phyloP scores from a whole-genome alignment of 2,797 vertebrate species.

The Neomorphus geoffroyi region DNA sequence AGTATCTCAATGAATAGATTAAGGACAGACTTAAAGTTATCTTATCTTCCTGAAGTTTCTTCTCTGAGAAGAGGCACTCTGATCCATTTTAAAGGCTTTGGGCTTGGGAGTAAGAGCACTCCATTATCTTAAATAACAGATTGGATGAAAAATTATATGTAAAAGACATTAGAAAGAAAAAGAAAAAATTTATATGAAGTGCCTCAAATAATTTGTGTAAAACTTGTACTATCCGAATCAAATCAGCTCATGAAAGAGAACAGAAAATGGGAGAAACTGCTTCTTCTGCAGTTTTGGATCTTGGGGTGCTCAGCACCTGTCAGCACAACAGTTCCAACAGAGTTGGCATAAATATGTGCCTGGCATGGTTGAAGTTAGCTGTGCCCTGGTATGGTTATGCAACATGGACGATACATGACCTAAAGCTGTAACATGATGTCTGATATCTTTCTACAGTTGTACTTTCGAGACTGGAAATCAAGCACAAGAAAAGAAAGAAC shows the following conservation, averaged over 20 bases:
- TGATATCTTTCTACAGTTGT: background rate
- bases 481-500: background rate
- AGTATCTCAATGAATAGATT: background rate
- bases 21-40: background rate
- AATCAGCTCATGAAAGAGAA: background rate
- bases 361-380: background rate
- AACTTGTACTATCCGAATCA: background rate
- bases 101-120: background rate
- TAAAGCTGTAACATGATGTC: background rate
- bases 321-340: background rate
- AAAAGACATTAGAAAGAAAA: background rate
- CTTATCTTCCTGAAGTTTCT: background rate
- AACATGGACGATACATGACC: background rate
- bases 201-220: background rate
- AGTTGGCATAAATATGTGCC: background rate
- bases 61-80: background rate
- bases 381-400: background rate
- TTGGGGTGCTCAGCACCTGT: background rate
- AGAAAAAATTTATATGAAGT: background rate
- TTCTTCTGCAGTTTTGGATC: background rate
- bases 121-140: background rate
- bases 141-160: background rate
- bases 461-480: background rate
- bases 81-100: background rate
- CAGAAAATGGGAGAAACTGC: background rate